Percentiles rank a stretch among this genome's conserved stretches.
phyloP scores from a whole-genome alignment of 2,888 invertebrate genomes.

The Azorinus chamasolen region DNA sequence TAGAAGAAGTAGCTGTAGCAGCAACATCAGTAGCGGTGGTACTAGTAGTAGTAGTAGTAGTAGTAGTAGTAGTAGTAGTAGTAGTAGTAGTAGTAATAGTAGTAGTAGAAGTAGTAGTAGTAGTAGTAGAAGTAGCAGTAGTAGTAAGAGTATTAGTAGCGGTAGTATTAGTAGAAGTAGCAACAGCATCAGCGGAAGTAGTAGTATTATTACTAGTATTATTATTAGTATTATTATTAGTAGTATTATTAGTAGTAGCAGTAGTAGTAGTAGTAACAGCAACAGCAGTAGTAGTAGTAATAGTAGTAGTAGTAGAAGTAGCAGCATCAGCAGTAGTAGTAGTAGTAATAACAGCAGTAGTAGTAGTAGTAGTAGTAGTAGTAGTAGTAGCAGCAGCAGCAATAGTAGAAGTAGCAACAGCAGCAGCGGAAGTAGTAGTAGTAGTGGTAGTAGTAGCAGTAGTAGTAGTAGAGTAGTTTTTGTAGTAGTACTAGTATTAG shows the following conservation, averaged over 20 bases:
- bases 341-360: conserved; percentile 19
- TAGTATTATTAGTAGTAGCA: conserved; percentile 20
- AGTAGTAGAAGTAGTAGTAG: no score
- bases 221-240: neutral
- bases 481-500: no score
- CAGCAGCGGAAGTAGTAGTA: conserved; percentile 2
- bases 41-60: no score
- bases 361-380: conserved; percentile 9
- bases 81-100: no score
- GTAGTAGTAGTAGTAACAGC: conserved; percentile 20
- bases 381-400: neutral
- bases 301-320: conserved; percentile 24
- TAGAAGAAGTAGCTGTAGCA: no score
- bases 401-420: conserved; percentile 6
- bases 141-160: no score
- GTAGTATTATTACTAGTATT: no score
- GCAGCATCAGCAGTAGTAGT: conserved; percentile 20
- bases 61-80: conserved; percentile 6
- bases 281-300: conserved; percentile 11
- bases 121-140: no score
- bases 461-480: no score
- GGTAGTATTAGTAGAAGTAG: no score
- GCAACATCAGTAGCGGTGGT: no score
- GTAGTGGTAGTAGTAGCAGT: conserved; percentile 10
- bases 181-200: no score